Percentiles rank a stretch among this genome's conserved stretches.
Conservation (phyloP, 2,797 vertebrate genomes). For the Sphaeramia orbicularis region DNA sequence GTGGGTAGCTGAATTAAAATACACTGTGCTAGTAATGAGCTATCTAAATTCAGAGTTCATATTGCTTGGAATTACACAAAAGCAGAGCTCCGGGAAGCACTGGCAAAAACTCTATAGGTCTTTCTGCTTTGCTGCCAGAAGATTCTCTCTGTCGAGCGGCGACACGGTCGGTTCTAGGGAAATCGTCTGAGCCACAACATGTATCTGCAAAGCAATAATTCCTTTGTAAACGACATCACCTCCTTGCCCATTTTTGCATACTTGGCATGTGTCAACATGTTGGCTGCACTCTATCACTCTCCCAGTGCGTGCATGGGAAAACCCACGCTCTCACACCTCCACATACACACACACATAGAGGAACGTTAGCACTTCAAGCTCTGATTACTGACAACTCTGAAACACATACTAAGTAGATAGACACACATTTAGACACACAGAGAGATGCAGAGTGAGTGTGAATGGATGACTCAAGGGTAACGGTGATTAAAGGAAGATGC, state of each 20-base stretch:
- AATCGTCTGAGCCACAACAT: constrained; percentile 68
- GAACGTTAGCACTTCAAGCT: constrained; percentile 45
- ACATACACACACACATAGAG: constrained; percentile 20
- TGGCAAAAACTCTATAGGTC: constrained; percentile 60
- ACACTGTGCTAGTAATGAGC: constrained; percentile 78
- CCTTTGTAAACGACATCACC: constrained; percentile 71
- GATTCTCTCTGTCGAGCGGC: constrained; percentile 61
- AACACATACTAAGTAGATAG: constrained; percentile 52
- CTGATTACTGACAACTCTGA: constrained; percentile 61
- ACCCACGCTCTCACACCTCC: constrained; percentile 12
- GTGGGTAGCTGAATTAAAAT: constrained; percentile 77
- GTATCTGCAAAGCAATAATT: constrained; percentile 73
- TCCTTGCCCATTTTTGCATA: constrained; percentile 61
- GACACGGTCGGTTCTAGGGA: constrained; percentile 53
- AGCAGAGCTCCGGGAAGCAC: constrained; percentile 61
- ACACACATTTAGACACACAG: constrained; percentile 34
- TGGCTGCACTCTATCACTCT: constrained; percentile 72
- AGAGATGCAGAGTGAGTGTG: constrained; percentile 22
- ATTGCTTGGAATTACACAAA: constrained; percentile 81
- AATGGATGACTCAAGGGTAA: constrained; percentile 55
- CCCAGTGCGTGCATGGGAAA: constrained; percentile 1
- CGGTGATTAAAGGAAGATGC: constrained; percentile 70
- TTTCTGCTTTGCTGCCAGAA: constrained; percentile 69
- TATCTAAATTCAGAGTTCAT: constrained; percentile 84
- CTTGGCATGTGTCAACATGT: constrained; percentile 71